These are phyloP conservation scores for Bombus confusus DNA, from an alignment of 1,140 invertebrate species.

Conservation along the genomic window DNA sequence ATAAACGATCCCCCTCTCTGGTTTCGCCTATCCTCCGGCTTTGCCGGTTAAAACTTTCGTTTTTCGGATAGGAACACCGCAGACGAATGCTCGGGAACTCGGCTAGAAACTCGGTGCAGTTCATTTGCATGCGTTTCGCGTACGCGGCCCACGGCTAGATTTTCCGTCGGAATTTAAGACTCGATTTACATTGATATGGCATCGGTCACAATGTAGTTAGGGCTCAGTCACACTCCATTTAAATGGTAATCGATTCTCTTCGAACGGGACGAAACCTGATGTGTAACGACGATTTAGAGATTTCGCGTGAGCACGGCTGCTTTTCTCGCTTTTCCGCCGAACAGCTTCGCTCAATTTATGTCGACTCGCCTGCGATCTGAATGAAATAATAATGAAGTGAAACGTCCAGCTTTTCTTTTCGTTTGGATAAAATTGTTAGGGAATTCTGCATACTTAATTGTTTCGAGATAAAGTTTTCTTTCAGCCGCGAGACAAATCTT, in stretches of 20 bases:
- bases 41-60: background rate
- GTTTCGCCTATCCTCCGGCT: background rate
- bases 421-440: no score
- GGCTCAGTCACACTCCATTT: constrained; percentile 1
- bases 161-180: constrained; percentile 28
- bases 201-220: constrained; percentile 1
- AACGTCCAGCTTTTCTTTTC: no score
- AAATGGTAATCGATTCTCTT: constrained; percentile 40
- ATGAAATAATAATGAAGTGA: background rate
- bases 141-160: background rate
- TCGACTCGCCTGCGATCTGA: background rate
- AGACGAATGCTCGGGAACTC: background rate
- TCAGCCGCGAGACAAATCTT: no score
- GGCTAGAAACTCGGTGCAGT: background rate
- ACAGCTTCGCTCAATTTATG: background rate
- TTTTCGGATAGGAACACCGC: background rate
- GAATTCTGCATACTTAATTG: no score
- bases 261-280: background rate
- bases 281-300: background rate
- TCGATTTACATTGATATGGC: background rate
- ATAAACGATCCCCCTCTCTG: constrained; percentile 12
- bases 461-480: no score
- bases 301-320: no score
- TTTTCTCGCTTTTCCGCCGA: background rate
- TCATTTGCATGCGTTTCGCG: constrained; percentile 11